A percentile compares a stretch with the other conserved stretches of the same genome.
phyloP scores from a whole-genome alignment of 2,888 invertebrate species.

The Drosophila lacicola region DNA sequence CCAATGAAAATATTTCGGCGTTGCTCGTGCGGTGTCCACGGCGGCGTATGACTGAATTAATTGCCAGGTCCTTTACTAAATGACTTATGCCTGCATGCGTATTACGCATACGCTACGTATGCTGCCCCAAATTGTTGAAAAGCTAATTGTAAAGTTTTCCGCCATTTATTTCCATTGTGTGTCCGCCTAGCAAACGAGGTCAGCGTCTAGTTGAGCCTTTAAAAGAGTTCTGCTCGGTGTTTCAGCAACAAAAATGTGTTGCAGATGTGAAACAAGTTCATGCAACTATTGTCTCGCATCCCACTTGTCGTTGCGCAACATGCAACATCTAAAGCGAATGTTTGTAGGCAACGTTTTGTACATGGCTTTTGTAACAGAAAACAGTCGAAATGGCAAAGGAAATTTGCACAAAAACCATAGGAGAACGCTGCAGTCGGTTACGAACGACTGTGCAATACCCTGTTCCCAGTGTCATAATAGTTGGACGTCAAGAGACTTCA shows the following conservation, averaged over 20 bases:
- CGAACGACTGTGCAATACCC: neutral
- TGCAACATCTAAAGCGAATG: constrained; percentile 29
- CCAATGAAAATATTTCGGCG: constrained; percentile 20
- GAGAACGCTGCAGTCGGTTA: no score
- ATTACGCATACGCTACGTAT: constrained; percentile 60
- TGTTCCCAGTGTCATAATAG: neutral
- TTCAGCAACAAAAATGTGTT: constrained; percentile 33
- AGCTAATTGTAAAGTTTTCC: constrained; percentile 74
- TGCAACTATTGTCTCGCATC: constrained; percentile 60
- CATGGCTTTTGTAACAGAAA: constrained; percentile 54
- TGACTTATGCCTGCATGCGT: constrained; percentile 16
- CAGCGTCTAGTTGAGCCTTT: constrained; percentile 37
- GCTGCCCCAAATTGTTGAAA: constrained; percentile 58
- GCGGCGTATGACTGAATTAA: constrained; percentile 33
- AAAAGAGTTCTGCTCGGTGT: constrained; percentile 36
- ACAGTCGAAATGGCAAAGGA: constrained; percentile 38
- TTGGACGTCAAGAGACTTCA: no score
- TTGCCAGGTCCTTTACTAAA: constrained; percentile 19
- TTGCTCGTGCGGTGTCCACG: constrained; percentile 34
- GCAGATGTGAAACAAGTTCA: constrained; percentile 55
- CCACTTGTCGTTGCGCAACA: constrained; percentile 41
- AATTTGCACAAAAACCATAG: constrained; percentile 33
- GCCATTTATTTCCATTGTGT: constrained; percentile 44
- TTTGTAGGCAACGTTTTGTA: constrained; percentile 42
- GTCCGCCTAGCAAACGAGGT: constrained; percentile 39